Evolutionary conservation across 1,140 invertebrate genomes (phyloP).

Genomic region (Diprion similis): DNA sequence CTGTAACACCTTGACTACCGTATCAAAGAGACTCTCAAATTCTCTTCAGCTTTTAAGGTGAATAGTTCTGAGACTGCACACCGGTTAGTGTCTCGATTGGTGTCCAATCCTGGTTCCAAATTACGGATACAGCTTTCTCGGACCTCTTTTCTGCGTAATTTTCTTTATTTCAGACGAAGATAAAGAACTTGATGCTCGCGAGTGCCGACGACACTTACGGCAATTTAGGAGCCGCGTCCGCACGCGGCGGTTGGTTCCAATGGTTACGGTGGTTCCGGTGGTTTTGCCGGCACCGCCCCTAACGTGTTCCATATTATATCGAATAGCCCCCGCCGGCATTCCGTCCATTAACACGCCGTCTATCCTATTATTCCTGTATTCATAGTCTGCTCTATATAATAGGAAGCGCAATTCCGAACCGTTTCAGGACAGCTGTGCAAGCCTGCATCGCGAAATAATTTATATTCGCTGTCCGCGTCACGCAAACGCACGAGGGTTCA

Average conservation of each 20-base stretch:
- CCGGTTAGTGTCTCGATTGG: background rate
- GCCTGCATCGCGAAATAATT: slow-evolving; percentile 9
- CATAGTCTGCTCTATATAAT: background rate
- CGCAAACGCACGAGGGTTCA: background rate
- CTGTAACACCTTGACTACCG: background rate
- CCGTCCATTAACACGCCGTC: slow-evolving; percentile 5
- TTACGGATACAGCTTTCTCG: background rate
- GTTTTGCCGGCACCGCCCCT: background rate
- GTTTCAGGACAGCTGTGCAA: background rate
- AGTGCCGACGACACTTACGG: background rate
- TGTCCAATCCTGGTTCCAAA: background rate
- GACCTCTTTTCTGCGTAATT: background rate
- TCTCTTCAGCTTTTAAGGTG: background rate
- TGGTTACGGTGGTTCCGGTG: slow-evolving; percentile 6
- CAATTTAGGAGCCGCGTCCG: slow-evolving; percentile 6
- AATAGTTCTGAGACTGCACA: background rate
- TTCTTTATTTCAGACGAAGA: background rate
- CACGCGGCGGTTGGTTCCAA: background rate
- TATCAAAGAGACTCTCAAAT: background rate
- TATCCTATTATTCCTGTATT: slow-evolving; percentile 9
- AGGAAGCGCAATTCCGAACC: background rate
- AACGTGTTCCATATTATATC: slow-evolving; percentile 13
- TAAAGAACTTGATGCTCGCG: slow-evolving; percentile 1
- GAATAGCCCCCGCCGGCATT: slow-evolving; percentile 4
- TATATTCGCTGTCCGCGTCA: slow-evolving; percentile 1